Base-by-base conservation (phyloP, 2,797 vertebrate genomes). In the Myotis planiceps region DNA sequence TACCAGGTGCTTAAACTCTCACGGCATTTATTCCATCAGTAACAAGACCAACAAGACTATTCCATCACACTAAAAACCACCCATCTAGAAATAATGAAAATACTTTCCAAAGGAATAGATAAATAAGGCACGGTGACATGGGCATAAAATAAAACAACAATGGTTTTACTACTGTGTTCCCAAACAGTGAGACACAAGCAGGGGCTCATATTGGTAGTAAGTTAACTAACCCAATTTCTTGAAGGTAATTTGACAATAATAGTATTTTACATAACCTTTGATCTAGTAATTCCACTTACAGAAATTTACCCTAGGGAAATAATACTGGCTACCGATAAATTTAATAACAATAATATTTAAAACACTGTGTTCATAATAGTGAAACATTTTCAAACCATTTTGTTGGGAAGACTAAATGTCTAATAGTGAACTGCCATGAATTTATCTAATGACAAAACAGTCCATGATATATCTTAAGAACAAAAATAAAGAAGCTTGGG, bases 221-320 rank as follows among this genome's bases (percentile, higher is more conserved):
- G 10, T 32, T 85, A 93, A 88, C 23, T 12, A 88, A 47, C n/a
- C 88, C 45, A 55, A 68, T 49, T 72, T 74, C 68, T 81, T 23
- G 39, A 82, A 34, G 75, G n/a, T 63, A 82, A 63, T 39, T 49
- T 49, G 49, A 74, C 79, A 91, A n/a, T 47, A 63, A 45, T 39
- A 58, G 71, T 81, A 85, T 88, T 91, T 76, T 49, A 10, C 27
- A 82, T 84, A 63, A 86, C 58, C 42, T 95, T 65, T 92, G 80
- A 79, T 29, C 27, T 51, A 60, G 19, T 60, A 68, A 80, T 85
- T 83, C 32, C 75, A 90, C 39, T 71, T 90, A n/a, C 6, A 82
- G 32, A 53, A 90, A 91, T 72, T 42, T 86, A 79, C 37, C 53
- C 42, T 74, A 75, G 69, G 42, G 75, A 89, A 95, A 51, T 42